Percentiles rank a stretch among this genome's conserved stretches.
Conservation (phyloP, 1,140 invertebrate species). For the Brachionus calyciflorus region DNA sequence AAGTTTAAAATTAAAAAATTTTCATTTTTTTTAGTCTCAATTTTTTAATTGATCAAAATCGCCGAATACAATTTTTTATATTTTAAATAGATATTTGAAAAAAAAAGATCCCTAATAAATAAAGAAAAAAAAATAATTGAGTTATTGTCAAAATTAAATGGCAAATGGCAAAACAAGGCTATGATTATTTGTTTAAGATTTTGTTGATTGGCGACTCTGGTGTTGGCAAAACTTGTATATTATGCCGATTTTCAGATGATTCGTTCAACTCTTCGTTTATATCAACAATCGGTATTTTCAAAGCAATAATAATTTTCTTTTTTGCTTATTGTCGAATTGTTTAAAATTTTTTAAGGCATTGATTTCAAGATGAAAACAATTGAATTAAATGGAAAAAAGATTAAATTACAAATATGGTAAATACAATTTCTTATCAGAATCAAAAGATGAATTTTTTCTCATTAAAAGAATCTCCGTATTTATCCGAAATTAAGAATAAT, state of each 20-base stretch:
- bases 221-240: constrained; percentile 88
- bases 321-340: too few species aligned
- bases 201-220: constrained; percentile 85
- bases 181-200: constrained; percentile 70
- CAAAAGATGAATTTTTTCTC: background rate
- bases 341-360: constrained; percentile 49
- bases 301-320: background rate
- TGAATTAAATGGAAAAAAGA: constrained; percentile 64
- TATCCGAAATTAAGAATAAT: too few species aligned
- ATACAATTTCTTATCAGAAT: background rate
- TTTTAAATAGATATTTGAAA: too few species aligned
- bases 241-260: constrained; percentile 91
- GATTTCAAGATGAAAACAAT: constrained; percentile 66
- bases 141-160: constrained; percentile 1
- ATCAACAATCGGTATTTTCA: constrained; percentile 29
- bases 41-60: too few species aligned
- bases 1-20: too few species aligned
- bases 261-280: constrained; percentile 59
- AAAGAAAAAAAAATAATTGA: too few species aligned
- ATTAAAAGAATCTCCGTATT: too few species aligned
- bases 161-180: constrained; percentile 47
- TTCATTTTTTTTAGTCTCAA: too few species aligned
- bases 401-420: constrained; percentile 64
- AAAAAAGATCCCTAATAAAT: too few species aligned
- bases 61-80: too few species aligned